These are phyloP conservation scores for Drosophila rufa DNA, from an alignment of 1,140 invertebrate species.

Conservation along the genomic window DNA sequence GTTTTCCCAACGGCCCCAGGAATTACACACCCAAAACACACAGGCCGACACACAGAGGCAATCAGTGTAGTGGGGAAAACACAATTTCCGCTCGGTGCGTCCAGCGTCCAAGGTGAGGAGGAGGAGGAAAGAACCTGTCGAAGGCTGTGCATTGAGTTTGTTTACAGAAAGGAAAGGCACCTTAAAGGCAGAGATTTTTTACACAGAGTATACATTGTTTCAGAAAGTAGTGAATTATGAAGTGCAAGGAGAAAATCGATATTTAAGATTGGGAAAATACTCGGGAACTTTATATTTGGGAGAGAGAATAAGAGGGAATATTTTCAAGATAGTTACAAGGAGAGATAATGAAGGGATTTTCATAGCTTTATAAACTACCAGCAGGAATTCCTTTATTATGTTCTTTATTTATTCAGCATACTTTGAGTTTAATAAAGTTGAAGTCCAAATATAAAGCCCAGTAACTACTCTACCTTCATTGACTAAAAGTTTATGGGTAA, in stretches of 20 bases:
- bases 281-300: background rate
- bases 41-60: constrained; percentile 5
- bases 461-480: background rate
- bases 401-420: background rate
- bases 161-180: constrained; percentile 11
- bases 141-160: constrained; percentile 5
- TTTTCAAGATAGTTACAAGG: background rate
- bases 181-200: constrained; percentile 16
- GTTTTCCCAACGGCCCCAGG: constrained; percentile 34
- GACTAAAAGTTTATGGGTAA: background rate
- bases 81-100: constrained; percentile 49
- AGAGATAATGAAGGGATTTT: background rate
- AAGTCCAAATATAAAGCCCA: background rate
- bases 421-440: background rate
- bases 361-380: background rate
- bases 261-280: background rate
- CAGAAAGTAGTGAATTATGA: constrained; percentile 14
- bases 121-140: background rate
- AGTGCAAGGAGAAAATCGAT: constrained; percentile 13
- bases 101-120: constrained; percentile 33
- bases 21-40: constrained; percentile 26
- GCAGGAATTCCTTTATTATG: no score
- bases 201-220: constrained; percentile 24
- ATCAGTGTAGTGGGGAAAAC: constrained; percentile 39
- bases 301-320: background rate